phyloP scores from a whole-genome alignment of 1,140 invertebrate genomes.

The Bombus sibiricus region DNA sequence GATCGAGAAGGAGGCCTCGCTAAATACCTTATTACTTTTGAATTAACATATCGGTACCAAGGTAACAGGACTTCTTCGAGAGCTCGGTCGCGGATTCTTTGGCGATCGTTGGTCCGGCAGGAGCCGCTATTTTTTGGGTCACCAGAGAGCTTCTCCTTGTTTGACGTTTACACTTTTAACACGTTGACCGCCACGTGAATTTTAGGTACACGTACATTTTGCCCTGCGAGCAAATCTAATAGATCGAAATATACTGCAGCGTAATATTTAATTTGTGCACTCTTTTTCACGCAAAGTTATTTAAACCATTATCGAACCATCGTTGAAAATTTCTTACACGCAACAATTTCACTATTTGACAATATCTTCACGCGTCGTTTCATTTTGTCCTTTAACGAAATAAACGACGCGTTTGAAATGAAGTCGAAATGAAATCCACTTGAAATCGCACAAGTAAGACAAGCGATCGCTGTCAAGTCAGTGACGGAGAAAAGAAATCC shows the following conservation, averaged over 20 bases:
- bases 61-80: constrained; percentile 65
- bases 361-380: neutral
- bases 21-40: constrained; percentile 74
- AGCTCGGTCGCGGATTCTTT: constrained; percentile 41
- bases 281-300: no score
- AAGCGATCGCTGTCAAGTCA: neutral
- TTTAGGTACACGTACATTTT: no score
- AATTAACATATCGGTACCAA: constrained; percentile 70
- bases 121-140: constrained; percentile 46
- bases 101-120: neutral
- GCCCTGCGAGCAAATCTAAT: no score
- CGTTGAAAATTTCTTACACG: neutral
- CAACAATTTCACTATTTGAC: neutral
- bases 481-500: constrained; percentile 10
- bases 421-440: neutral
- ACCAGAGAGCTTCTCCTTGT: neutral
- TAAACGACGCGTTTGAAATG: neutral
- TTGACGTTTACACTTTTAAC: neutral
- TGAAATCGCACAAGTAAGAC: neutral
- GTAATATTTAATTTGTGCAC: no score
- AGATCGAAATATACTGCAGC: no score
- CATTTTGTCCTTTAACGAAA: no score
- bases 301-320: no score
- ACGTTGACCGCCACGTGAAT: no score
- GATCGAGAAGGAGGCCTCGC: constrained; percentile 68